These are phyloP conservation scores for Amphiprion ocellaris DNA, from an alignment of 2,113 vertebrate genomes.

Conservation along the genomic window DNA sequence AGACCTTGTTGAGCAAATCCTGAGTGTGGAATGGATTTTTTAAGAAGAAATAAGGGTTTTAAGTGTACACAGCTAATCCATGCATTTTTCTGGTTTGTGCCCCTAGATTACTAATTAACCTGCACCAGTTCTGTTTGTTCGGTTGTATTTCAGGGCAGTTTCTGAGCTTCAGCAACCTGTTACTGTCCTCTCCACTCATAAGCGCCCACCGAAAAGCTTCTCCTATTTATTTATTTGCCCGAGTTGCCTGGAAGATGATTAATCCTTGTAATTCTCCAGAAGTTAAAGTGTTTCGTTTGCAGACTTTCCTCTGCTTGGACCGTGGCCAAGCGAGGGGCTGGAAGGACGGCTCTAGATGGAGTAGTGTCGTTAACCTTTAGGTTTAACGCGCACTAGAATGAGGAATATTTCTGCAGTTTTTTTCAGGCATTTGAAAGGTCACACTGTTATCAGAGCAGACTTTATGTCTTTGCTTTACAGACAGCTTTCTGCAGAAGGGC, in stretches of 20 bases:
- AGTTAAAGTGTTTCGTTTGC: slow-evolving; percentile 46
- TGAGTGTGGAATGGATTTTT: slow-evolving; percentile 25
- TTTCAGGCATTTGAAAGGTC: slow-evolving; percentile 58
- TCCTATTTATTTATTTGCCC: slow-evolving; percentile 41
- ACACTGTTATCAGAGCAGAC: slow-evolving; percentile 38
- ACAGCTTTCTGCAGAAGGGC: slow-evolving; percentile 18
- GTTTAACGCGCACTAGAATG: slow-evolving; percentile 46
- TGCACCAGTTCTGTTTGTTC: slow-evolving; percentile 25
- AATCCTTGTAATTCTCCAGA: slow-evolving; percentile 41
- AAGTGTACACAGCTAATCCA: slow-evolving; percentile 37
- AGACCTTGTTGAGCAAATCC: slow-evolving; percentile 36
- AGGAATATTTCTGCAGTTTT: slow-evolving; percentile 44
- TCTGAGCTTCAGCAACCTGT: slow-evolving; percentile 51
- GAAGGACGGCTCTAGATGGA: slow-evolving; percentile 30
- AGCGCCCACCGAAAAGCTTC: slow-evolving; percentile 25
- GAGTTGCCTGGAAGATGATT: slow-evolving; percentile 43
- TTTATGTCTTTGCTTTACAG: slow-evolving; percentile 42
- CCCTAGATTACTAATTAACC: slow-evolving; percentile 48
- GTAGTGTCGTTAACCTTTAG: slow-evolving; percentile 71
- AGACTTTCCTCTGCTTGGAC: slow-evolving; percentile 13
- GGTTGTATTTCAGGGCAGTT: slow-evolving; percentile 29
- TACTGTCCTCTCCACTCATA: slow-evolving; percentile 11
- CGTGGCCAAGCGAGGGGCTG: background rate
- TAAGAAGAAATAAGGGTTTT: slow-evolving; percentile 21
- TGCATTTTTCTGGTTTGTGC: slow-evolving; percentile 12